Conservation (phyloP, 2,113 vertebrate species). For the Geothlypis trichas region DNA sequence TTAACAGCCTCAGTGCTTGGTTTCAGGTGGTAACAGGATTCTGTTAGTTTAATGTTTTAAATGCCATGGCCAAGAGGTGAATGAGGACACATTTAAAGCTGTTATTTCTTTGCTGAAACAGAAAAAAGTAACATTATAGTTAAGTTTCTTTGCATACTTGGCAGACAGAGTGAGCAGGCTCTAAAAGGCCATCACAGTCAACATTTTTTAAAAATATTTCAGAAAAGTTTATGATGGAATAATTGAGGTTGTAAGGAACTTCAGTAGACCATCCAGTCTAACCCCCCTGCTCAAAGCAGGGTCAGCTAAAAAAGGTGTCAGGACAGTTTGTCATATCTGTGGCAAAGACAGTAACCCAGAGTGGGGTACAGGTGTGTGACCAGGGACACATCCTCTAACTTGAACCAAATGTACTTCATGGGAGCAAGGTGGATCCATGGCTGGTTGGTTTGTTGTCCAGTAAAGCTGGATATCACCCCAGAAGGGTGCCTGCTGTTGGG, state of each 20-base stretch:
- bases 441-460: background rate
- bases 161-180: background rate
- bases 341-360: background rate
- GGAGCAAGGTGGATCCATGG: background rate
- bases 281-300: background rate
- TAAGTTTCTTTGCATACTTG: background rate
- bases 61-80: background rate
- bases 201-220: background rate
- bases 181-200: background rate
- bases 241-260: background rate
- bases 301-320: background rate
- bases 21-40: background rate
- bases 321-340: background rate
- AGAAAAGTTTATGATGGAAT: background rate
- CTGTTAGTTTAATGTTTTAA: background rate
- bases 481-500: background rate
- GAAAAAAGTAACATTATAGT: background rate
- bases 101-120: background rate
- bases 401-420: too few relatives aligned
- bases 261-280: background rate
- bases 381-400: background rate
- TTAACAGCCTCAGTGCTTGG: background rate
- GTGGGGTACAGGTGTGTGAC: background rate
- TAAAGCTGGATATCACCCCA: background rate
- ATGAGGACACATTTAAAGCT: background rate